A percentile compares a stretch with the other conserved stretches of the same genome.
Evolutionary conservation across 2,888 invertebrate genomes (phyloP).

Genomic region (Eucera pruinosa): DNA sequence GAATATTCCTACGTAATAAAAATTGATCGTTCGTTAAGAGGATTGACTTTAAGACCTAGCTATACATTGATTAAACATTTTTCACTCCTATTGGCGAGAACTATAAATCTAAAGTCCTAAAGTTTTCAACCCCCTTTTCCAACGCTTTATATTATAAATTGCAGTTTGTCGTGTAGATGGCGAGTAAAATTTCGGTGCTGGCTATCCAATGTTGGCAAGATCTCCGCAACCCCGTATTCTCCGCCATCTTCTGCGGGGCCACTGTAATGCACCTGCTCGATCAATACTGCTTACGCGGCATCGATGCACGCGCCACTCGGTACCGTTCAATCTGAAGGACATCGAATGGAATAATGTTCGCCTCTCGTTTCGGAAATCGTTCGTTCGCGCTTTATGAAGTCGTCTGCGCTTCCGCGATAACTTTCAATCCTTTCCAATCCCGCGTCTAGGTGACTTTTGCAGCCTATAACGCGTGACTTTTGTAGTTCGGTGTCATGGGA

Average conservation of each 20-base stretch:
- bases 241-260: constrained; percentile 62
- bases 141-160: no score
- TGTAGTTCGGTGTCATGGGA: not conserved
- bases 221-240: constrained; percentile 58
- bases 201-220: constrained; percentile 31
- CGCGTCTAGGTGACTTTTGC: not conserved
- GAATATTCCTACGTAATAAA: no score
- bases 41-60: no score
- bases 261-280: constrained; percentile 70
- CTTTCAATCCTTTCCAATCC: constrained; percentile 7
- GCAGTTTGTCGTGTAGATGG: no score
- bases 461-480: no score
- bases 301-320: constrained; percentile 70
- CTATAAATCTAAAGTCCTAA: no score
- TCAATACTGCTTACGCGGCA: constrained; percentile 73
- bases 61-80: no score
- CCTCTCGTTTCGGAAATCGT: constrained; percentile 29
- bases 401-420: not conserved
- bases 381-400: not conserved
- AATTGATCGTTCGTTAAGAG: no score
- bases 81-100: no score
- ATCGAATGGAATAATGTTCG: constrained; percentile 33
- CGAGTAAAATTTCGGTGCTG: not conserved
- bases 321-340: constrained; percentile 60
- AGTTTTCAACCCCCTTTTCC: no score